Base-by-base conservation (phyloP, 2,113 vertebrate species). In the Romanogobio albipinnatus region DNA sequence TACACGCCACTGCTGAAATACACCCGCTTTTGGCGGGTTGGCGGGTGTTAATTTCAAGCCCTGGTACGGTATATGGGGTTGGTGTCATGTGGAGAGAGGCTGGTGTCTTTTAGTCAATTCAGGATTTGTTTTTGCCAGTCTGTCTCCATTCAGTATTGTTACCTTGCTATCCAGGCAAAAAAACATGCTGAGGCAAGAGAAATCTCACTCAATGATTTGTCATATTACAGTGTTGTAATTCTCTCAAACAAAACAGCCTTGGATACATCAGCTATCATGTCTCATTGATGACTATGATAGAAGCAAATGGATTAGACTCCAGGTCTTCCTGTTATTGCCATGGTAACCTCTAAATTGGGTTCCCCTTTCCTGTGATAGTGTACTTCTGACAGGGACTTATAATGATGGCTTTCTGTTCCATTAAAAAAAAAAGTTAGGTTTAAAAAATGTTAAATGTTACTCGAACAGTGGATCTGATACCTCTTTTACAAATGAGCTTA, bases 111-210 rank as follows among this genome's bases (percentile, higher is more conserved):
- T 94, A 93, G 91, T 92, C 92, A 93, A 89, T 89, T 84, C 87
- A 89, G 88, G 88, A 93, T 92, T 92, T 91, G 84, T 93, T 92
- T 92, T 91, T 87, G 85, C 86, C 85, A 24, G 86, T 86, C 88
- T 86, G 66, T 70, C 88, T 89, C 83, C 82, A 87, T 88, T 90
- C 83, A 26, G 87, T 84, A 90, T 89, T 91, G 92, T 91, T 90
- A 91, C 88, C 87, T 90, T 71, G 4, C 84, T 80, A 56, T 66
- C 43, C 64, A 77, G 47, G 43, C 73, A 86, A 88, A 86, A 88
- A 92, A 92, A 93, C 85, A 85, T 87, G 92, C 93, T 91, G 92
- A 93, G 93, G 91, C 92, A 90, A 92, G 76, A 84, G 87, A 89
- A 88, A 88, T 76, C 87, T 91, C 85, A 84, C 85, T 87, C 86